A percentile compares a stretch with the other conserved stretches of the same genome.
phyloP scores from a whole-genome alignment of 2,113 vertebrate genomes.

The Pangasianodon gigas region DNA sequence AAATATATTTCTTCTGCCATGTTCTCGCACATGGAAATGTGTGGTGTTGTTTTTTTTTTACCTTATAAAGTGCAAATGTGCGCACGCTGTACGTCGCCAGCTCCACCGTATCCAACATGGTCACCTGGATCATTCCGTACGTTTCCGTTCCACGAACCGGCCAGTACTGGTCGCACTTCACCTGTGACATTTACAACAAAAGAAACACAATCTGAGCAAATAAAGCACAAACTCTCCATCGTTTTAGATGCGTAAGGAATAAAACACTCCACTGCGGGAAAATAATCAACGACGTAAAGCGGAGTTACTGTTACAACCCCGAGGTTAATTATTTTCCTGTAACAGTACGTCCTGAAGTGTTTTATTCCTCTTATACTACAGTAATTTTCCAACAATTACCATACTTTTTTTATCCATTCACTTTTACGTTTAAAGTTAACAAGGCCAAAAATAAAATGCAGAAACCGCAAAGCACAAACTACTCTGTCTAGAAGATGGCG shows the following conservation, averaged over 20 bases:
- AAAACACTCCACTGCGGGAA: neutral
- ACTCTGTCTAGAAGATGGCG: too few species aligned
- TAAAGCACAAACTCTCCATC: neutral
- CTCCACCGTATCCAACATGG: constrained; percentile 88
- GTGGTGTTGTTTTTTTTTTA: constrained; percentile 53
- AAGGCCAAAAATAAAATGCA: too few species aligned
- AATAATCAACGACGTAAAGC: neutral
- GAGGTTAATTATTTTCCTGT: neutral
- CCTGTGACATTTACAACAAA: constrained; percentile 64
- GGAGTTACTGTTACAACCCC: neutral
- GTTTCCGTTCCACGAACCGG: constrained; percentile 88
- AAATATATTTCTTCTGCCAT: neutral
- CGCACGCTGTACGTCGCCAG: constrained; percentile 90
- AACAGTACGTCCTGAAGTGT: neutral
- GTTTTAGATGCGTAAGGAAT: neutral
- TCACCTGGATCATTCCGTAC: constrained; percentile 93
- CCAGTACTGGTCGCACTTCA: constrained; percentile 98
- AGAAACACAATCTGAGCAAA: neutral
- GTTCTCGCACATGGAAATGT: neutral
- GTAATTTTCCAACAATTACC: neutral
- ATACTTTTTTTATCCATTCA: neutral
- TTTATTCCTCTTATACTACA: neutral
- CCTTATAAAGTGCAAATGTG: constrained; percentile 92
- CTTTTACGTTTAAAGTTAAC: too few species aligned
- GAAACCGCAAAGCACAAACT: too few species aligned